Evolutionary conservation across 1,140 invertebrate species (phyloP), one percentile per base, ranked within the genome.

Genomic region (Drosophila pseudoobscura): DNA sequence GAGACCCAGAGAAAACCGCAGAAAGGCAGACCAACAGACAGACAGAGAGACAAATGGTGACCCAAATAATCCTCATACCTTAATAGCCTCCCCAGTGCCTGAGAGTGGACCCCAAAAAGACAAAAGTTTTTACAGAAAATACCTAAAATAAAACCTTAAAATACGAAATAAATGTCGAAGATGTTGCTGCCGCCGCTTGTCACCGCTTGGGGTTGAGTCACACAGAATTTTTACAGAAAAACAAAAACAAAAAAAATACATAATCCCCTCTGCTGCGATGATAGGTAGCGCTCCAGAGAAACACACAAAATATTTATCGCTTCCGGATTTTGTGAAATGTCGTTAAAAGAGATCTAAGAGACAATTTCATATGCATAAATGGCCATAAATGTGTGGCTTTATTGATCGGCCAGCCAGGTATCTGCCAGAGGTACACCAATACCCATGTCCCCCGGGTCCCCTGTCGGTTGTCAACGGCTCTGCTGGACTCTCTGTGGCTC

Each of bases 361-460:
- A 52, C 69, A 65, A 83, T 88, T 75, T 88, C 70, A 78, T 87
- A 87, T 87, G 83, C 83, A 87, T 87, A 88, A 88, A 78, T 82
- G 70, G 51, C 51, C 56, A 66, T 66, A 66, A 58, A 75, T 75
- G 72, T 46, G 15, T 77, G 39, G 75, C 51, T 80, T 80, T 87
- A 71, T 72, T 74, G 75, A 71, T 70, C 63, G 56, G 22, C 13
- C 20, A 13, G 22, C 63, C 22, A 53, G 15, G 56, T 75, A 46
- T 51, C 26, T 52, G 53, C 7, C 56, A 61, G 72, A 39, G 35
- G 2, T 39, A 39, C 35, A 39, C 60, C 68, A 65, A 72, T 26
- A 26, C 24, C 24, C 4, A 31, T 39, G 35, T 39, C 11, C 35
- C 35, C 35, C 35, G 11, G 11, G 8, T 13, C 11, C 35, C 35